Conservation (phyloP, 2,888 invertebrate genomes). For the Pollenia labialis region DNA sequence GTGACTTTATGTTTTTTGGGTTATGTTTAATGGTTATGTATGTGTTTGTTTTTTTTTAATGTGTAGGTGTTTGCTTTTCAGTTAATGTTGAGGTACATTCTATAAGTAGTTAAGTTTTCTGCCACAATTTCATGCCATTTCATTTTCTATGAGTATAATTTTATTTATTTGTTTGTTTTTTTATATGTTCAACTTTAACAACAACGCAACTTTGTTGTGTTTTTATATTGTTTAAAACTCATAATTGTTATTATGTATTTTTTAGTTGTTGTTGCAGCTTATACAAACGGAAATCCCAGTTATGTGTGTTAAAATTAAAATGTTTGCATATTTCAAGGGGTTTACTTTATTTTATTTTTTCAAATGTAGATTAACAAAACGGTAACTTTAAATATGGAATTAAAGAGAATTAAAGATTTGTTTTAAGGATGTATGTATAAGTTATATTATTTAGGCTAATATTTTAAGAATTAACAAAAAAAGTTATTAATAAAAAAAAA, state of each 20-base stretch:
- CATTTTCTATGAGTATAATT: slow-evolving; percentile 6
- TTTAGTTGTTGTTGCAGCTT: slow-evolving; percentile 11
- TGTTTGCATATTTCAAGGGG: slow-evolving; percentile 43
- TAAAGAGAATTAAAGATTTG: too few relatives aligned
- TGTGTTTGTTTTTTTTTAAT: slow-evolving; percentile 10
- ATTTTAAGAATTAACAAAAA: too few relatives aligned
- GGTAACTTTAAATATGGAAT: background rate
- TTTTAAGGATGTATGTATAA: too few relatives aligned
- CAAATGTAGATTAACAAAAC: background rate
- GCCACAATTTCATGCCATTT: slow-evolving; percentile 36
- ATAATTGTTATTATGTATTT: slow-evolving; percentile 41
- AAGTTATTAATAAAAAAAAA: too few relatives aligned
- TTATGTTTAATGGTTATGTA: background rate
- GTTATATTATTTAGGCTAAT: too few relatives aligned
- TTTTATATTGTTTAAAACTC: slow-evolving; percentile 41
- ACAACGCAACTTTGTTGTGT: slow-evolving; percentile 17
- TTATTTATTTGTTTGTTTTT: slow-evolving; percentile 26
- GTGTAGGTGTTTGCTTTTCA: slow-evolving; percentile 37
- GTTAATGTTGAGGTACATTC: slow-evolving; percentile 48
- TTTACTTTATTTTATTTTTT: background rate
- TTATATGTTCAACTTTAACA: slow-evolving; percentile 19
- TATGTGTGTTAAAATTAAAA: slow-evolving; percentile 34
- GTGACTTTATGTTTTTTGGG: background rate
- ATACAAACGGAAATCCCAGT: slow-evolving; percentile 38
- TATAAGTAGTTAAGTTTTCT: slow-evolving; percentile 45